phyloP scores from a whole-genome alignment of 2,888 invertebrate species.

The Eretmocerus hayati region DNA sequence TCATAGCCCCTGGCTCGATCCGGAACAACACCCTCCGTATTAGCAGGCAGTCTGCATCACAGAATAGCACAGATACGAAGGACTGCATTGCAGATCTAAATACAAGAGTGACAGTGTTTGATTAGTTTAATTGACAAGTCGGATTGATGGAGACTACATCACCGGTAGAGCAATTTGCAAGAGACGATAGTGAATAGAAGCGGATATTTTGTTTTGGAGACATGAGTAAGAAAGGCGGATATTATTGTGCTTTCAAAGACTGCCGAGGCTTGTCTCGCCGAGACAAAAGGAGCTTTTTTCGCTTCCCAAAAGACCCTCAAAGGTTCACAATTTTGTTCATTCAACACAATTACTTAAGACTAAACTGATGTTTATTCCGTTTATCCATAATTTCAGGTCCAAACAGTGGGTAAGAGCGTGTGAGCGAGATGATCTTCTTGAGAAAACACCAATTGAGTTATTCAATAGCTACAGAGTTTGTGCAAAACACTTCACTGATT shows the following conservation, averaged over 20 bases:
- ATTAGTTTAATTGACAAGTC: too few species aligned
- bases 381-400: constrained; percentile 8
- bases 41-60: too few species aligned
- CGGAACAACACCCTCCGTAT: too few species aligned
- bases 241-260: constrained; percentile 22
- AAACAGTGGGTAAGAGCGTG: constrained; percentile 21
- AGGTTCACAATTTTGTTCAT: too few species aligned
- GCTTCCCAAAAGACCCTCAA: constrained; percentile 21
- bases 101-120: too few species aligned
- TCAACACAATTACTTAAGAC: neutral
- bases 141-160: too few species aligned
- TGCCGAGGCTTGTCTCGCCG: constrained; percentile 21
- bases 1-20: too few species aligned
- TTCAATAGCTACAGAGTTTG: constrained; percentile 22
- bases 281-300: constrained; percentile 21
- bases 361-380: neutral
- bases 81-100: too few species aligned
- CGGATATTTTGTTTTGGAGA: neutral
- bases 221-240: constrained; percentile 22
- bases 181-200: too few species aligned
- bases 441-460: constrained; percentile 21
- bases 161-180: too few species aligned
- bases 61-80: too few species aligned
- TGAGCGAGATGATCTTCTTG: constrained; percentile 17
- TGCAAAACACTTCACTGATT: constrained; percentile 21